These are phyloP conservation scores for Oncorhynchus masou DNA, from an alignment of 2,113 vertebrate species.

Conservation along the genomic window DNA sequence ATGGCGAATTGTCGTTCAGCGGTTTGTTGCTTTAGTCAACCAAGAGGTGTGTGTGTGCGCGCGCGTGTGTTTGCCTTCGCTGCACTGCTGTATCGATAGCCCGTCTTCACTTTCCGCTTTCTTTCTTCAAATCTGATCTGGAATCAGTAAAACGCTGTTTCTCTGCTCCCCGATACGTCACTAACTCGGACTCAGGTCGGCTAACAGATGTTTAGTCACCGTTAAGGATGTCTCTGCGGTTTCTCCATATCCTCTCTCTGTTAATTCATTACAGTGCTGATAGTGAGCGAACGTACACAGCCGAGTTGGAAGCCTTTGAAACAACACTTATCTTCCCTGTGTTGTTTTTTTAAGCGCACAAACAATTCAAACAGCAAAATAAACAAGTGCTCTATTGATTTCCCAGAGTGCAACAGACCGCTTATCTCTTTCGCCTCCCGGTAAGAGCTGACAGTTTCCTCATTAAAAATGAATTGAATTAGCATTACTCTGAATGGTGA, in stretches of 20 bases:
- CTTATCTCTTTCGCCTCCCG: conserved; percentile 76
- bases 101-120: neutral
- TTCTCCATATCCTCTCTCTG: conserved; percentile 44
- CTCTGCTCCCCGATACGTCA: neutral
- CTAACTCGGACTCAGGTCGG: neutral
- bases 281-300: conserved; percentile 43
- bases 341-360: conserved; percentile 68
- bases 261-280: conserved; percentile 72
- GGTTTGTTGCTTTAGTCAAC: conserved; percentile 51
- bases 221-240: neutral
- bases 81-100: neutral
- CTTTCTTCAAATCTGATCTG: neutral
- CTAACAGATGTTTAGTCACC: neutral
- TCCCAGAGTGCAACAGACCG: conserved; percentile 82
- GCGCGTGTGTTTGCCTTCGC: neutral
- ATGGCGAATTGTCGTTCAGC: conserved; percentile 46
- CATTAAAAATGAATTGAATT: conserved; percentile 89
- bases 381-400: conserved; percentile 82
- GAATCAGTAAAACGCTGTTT: neutral
- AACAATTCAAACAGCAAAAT: conserved; percentile 90
- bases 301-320: conserved; percentile 59
- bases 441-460: conserved; percentile 81
- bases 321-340: conserved; percentile 69
- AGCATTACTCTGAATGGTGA: conserved; percentile 76
- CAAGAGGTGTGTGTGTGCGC: neutral